Evolutionary conservation across 2,797 vertebrate species (phyloP).

Genomic region (Myoxocephalus aenaeus): DNA sequence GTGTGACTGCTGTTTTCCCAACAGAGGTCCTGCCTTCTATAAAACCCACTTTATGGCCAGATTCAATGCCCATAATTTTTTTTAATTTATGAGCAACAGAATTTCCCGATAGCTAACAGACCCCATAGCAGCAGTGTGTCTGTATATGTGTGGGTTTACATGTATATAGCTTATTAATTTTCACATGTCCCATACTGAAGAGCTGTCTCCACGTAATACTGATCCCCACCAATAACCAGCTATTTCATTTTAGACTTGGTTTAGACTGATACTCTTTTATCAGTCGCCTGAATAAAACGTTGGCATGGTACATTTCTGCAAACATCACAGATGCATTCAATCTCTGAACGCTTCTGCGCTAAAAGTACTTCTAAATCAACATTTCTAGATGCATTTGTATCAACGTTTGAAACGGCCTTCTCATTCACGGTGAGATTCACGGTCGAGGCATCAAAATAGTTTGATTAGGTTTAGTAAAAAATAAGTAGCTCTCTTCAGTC

Average conservation of each 20-base stretch:
- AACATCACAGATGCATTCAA: too few relatives aligned
- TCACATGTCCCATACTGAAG: background rate
- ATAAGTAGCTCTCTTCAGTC: too few relatives aligned
- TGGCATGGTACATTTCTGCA: too few relatives aligned
- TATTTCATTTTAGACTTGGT: background rate
- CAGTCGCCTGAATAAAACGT: too few relatives aligned
- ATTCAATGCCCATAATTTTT: constrained; percentile 50
- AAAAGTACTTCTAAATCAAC: too few relatives aligned
- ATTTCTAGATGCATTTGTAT: too few relatives aligned
- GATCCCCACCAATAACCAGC: background rate
- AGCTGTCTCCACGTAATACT: background rate
- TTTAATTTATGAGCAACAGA: constrained; percentile 51
- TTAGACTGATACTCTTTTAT: background rate
- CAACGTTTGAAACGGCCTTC: too few relatives aligned
- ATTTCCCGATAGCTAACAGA: constrained; percentile 23
- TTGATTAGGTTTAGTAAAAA: too few relatives aligned
- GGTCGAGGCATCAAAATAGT: too few relatives aligned
- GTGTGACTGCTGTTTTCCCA: background rate
- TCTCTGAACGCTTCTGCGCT: too few relatives aligned
- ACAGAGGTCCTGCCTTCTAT: constrained; percentile 4
- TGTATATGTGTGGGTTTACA: background rate
- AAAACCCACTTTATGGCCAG: constrained; percentile 55
- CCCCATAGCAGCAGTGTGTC: background rate
- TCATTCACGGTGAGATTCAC: too few relatives aligned
- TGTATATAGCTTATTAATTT: background rate